Evolutionary conservation across 2,797 vertebrate species (phyloP), one percentile per base, ranked within the genome.

Genomic region (Novumbra hubbsi): DNA sequence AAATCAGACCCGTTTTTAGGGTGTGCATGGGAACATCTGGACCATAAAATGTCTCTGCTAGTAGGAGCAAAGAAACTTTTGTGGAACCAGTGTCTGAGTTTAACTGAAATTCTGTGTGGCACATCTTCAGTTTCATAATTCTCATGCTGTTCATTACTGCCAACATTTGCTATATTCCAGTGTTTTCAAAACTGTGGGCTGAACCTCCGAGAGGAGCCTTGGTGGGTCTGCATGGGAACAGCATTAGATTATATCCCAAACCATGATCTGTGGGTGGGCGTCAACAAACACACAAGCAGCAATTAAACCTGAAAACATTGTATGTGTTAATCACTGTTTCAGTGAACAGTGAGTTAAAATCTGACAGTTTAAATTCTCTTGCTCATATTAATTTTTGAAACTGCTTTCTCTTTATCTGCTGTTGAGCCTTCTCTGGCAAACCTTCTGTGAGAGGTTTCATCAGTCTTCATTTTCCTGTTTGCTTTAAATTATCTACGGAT

Each of bases 301-400:
- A 89, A 88, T 90, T 90, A 90, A 45, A 83, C 78, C 74, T 76
- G 45, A 7, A 75, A 70, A 60, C 74, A 24, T 74, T 87, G 73
- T 72, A 76, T 67, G 79, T 49, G 76, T 77, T 84, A 86, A 89
- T 88, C 78, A 84, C 80, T 80, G 75, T 72, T 84, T 89, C 78
- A 76, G 75, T 77, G 81, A 72, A 85, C 67, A 75, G 52, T 71
- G 78, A 80, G 84, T 88, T 83, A 78, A 41, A 70, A 80, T 74
- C 60, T 84, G 84, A 86, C 85, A 82, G 73, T 28, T 9, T 0
- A 86, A 88, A 87, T 86, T 85, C 78, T 84, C 75, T 88, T 75
- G 80, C 86, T 88, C 84, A 81, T 62, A 84, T 82, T 76, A 62
- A 70, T 73, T 79, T 78, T 80, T 75, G 80, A 81, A 76, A 80